These are phyloP conservation scores for Stegastes partitus DNA, from an alignment of 2,113 vertebrate genomes.

Conservation along the genomic window DNA sequence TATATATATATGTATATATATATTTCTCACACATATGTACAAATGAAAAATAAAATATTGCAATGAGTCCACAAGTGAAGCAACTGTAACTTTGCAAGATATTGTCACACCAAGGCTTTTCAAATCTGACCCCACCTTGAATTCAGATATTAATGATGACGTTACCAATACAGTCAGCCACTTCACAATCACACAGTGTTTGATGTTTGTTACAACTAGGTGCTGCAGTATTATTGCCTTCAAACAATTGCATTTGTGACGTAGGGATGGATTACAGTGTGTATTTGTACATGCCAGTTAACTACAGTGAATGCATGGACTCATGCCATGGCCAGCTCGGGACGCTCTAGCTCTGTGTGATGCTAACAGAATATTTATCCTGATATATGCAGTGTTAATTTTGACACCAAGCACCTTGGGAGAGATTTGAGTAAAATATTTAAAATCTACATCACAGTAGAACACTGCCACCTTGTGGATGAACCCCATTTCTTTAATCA, in stretches of 20 bases:
- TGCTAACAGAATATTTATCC: slow-evolving; percentile 47
- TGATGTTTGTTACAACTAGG: slow-evolving; percentile 9
- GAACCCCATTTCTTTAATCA: not conserved
- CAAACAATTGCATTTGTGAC: slow-evolving; percentile 24
- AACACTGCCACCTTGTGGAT: slow-evolving; percentile 75
- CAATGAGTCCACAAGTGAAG: slow-evolving; percentile 62
- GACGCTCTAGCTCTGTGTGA: not conserved
- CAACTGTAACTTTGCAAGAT: slow-evolving; percentile 52
- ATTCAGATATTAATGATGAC: slow-evolving; percentile 34
- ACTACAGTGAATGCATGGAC: slow-evolving; percentile 9
- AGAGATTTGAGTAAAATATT: slow-evolving; percentile 24
- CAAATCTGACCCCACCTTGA: slow-evolving; percentile 16
- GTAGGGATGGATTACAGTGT: slow-evolving; percentile 14
- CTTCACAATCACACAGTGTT: slow-evolving; percentile 16
- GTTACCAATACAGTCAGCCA: not conserved
- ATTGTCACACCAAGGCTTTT: slow-evolving; percentile 22
- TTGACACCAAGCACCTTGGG: slow-evolving; percentile 57
- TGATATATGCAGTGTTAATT: slow-evolving; percentile 59
- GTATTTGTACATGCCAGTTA: slow-evolving; percentile 9
- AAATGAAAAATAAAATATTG: slow-evolving; percentile 70
- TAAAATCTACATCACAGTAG: slow-evolving; percentile 37
- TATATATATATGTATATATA: slow-evolving; percentile 14
- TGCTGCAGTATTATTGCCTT: slow-evolving; percentile 56
- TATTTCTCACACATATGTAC: slow-evolving; percentile 75
- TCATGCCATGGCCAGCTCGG: not conserved